Base-by-base conservation (phyloP, 2,113 vertebrate genomes). In the Melanocharis versteri region DNA sequence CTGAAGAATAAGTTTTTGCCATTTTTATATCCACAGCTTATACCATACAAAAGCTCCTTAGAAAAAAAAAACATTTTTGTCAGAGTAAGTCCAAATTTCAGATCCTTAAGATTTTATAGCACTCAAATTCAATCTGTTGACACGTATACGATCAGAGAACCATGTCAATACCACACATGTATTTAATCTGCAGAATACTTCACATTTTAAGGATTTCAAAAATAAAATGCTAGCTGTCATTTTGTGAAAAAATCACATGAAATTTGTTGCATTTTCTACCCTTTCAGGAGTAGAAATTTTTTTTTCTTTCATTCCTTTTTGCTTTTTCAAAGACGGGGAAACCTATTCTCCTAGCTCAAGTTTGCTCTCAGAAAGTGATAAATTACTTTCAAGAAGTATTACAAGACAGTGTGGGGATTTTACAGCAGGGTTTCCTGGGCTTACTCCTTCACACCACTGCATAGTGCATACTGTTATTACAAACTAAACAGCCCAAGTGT, bases 401-500 rank as follows among this genome's bases (percentile, higher is more conserved):
- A 33, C 20, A 39, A 56, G 40, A 51, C 1, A 19, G 13, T 20
- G 14, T 68, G 4, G 15, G 15, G 3, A 8, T 35, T 70, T 66
- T 80, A 90, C 78, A 91, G 90, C 86, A 88, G 5, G 15, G 33
- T 70, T 48, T 96, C 35, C 76, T 82, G 40, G 9, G 27, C 16
- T 57, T 82, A 14, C 21, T 94, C 33, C 53, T 83, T 91, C 13
- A 28, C 45, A 56, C 45, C 5, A 7, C 27, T 77, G 9, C 51
- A 33, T 37, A 79, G 51, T 21, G 27, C 69, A 14, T 8, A 13
- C 1, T 96, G 83, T n/a, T 37, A 3, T n/a, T 0, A 27, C 15
- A 35, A 57, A 35, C 8, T 1, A n/a, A 10, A 18, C 3, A 23
- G 7, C 1, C 47, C 4, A 10, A n/a, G 19, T 4, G 5, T 21